Percentiles rank a stretch among this genome's conserved stretches.
phyloP scores from a whole-genome alignment of 2,113 vertebrate genomes.

The Pterocles orientalis region DNA sequence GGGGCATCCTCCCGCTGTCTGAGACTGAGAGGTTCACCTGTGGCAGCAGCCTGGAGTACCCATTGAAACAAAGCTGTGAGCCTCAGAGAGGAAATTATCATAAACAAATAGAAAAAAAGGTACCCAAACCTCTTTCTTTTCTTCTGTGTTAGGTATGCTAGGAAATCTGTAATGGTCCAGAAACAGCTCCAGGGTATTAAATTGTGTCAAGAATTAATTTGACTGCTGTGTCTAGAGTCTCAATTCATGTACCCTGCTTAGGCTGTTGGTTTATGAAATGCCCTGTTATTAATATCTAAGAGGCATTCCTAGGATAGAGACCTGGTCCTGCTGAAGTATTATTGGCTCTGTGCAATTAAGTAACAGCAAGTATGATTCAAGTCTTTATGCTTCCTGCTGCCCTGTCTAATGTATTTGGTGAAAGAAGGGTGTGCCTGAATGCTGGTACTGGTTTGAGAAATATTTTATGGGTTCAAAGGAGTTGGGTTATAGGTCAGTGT shows the following conservation, averaged over 20 bases:
- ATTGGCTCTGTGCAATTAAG: background rate
- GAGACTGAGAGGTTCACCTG: background rate
- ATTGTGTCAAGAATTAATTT: background rate
- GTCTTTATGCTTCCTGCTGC: background rate
- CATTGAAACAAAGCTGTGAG: background rate
- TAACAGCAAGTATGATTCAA: background rate
- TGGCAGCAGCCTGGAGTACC: background rate
- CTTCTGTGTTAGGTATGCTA: background rate
- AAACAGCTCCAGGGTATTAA: background rate
- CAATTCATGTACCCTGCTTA: background rate
- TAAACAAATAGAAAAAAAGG: background rate
- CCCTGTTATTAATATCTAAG: background rate
- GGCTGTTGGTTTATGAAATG: background rate
- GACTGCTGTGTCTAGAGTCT: background rate
- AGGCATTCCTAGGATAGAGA: background rate
- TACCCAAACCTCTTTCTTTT: background rate
- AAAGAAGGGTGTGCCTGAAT: background rate
- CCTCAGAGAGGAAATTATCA: background rate
- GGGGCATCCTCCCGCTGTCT: background rate
- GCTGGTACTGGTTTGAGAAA: background rate
- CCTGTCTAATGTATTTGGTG: background rate
- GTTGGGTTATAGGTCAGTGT: background rate
- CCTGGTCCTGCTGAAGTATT: background rate
- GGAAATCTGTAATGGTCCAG: background rate
- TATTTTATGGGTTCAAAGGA: background rate